A percentile compares a stretch with the other conserved stretches of the same genome.
These are phyloP conservation scores for Apistogramma diplotaenia DNA, from an alignment of 2,113 vertebrate genomes.

Conservation along the genomic window DNA sequence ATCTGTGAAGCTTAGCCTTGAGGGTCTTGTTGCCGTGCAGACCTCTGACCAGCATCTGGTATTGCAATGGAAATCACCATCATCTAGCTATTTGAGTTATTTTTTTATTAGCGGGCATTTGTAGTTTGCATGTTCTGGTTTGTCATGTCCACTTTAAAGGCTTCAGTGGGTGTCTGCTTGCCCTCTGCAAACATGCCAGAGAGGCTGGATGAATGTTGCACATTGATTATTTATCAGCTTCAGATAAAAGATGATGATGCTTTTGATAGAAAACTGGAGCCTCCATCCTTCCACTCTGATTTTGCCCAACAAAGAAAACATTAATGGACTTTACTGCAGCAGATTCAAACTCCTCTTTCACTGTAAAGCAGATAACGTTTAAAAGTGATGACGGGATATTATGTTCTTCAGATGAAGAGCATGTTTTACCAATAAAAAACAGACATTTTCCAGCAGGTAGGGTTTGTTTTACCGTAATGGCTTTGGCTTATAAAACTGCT, in stretches of 20 bases:
- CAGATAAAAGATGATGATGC: background rate
- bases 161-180: slow-evolving; percentile 8
- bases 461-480: background rate
- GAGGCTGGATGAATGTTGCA: background rate
- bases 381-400: background rate
- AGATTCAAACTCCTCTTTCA: background rate
- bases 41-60: background rate
- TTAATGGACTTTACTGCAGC: background rate
- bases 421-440: background rate
- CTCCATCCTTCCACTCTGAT: background rate
- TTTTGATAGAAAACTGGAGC: background rate
- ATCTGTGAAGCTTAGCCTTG: background rate
- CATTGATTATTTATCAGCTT: slow-evolving; percentile 2
- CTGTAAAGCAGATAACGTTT: background rate
- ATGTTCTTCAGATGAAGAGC: background rate
- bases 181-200: background rate
- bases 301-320: background rate
- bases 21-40: slow-evolving; percentile 27
- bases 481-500: slow-evolving; percentile 25
- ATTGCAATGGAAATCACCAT: background rate
- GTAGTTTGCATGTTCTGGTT: background rate
- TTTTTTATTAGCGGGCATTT: background rate
- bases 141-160: background rate
- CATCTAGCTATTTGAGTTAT: background rate
- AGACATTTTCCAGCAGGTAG: background rate